A percentile compares a stretch with the other conserved stretches of the same genome.
These are phyloP conservation scores for Balearica regulorum DNA, from an alignment of 2,797 vertebrate species.

Conservation along the genomic window DNA sequence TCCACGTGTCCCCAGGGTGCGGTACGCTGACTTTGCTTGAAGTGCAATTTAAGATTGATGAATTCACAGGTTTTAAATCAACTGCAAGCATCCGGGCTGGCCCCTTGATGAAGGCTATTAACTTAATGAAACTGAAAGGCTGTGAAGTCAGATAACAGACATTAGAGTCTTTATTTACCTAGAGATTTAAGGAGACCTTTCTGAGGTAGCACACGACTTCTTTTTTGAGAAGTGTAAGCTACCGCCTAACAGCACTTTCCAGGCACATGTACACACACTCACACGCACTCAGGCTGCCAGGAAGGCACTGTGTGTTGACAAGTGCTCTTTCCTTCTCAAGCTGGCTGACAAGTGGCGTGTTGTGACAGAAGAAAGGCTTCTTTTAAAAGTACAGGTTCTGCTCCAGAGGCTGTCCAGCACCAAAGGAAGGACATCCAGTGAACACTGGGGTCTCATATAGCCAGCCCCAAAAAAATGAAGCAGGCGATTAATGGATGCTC, in stretches of 20 bases:
- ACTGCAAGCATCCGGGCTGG: slow-evolving; percentile 9
- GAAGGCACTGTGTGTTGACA: neutral
- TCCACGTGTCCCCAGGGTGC: neutral
- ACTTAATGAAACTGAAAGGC: slow-evolving; percentile 61
- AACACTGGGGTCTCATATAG: fast-evolving
- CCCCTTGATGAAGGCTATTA: slow-evolving; percentile 54
- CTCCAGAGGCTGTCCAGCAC: neutral
- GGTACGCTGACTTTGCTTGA: slow-evolving; percentile 19
- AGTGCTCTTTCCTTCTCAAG: neutral
- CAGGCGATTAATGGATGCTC: neutral
- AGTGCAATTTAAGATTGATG: slow-evolving; percentile 52
- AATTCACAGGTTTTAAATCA: slow-evolving; percentile 63
- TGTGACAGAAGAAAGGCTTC: neutral
- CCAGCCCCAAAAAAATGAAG: neutral
- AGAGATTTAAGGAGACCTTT: slow-evolving; percentile 51
- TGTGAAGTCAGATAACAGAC: slow-evolving; percentile 62
- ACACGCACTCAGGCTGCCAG: neutral
- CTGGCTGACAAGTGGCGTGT: neutral
- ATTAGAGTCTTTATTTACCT: slow-evolving; percentile 45
- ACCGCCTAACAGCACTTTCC: neutral
- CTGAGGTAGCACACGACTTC: neutral
- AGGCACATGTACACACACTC: neutral
- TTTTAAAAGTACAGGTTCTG: neutral
- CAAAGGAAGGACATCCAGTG: neutral
- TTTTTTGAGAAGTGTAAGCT: neutral